Evolutionary conservation across 1,140 invertebrate species (phyloP).

Genomic region (Teleopsis dalmanni): DNA sequence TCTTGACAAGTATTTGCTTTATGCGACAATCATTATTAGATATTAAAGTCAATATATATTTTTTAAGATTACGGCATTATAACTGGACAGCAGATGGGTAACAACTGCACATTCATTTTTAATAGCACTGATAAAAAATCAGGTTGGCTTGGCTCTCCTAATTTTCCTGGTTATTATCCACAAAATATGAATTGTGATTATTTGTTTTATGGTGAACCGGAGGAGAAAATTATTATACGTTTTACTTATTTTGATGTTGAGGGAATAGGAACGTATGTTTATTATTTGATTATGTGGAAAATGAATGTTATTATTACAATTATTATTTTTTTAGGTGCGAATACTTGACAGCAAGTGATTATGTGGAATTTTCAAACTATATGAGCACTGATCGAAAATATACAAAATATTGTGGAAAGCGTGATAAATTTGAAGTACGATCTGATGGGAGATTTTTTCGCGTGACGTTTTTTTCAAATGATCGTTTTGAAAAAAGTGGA

Average conservation of each 20-base stretch:
- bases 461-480: conserved; percentile 89
- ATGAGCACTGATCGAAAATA: conserved; percentile 79
- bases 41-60: not conserved
- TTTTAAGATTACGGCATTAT: conserved; percentile 61
- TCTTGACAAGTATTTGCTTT: conserved; percentile 80
- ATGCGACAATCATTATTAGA: not conserved
- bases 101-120: conserved; percentile 75
- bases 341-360: conserved; percentile 80
- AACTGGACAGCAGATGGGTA: conserved; percentile 64
- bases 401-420: conserved; percentile 77
- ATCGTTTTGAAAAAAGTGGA: conserved; percentile 83
- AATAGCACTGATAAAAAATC: conserved; percentile 69
- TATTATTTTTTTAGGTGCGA: conserved; percentile 60
- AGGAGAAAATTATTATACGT: conserved; percentile 76
- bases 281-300: not conserved
- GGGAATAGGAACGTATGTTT: conserved; percentile 77
- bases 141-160: conserved; percentile 84
- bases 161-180: conserved; percentile 88
- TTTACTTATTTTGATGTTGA: conserved; percentile 90
- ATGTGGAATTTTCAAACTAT: conserved; percentile 90
- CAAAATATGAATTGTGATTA: conserved; percentile 90
- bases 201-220: conserved; percentile 76
- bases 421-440: conserved; percentile 64
- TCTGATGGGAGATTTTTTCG: conserved; percentile 90
- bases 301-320: not conserved